phyloP scores from a whole-genome alignment of 2,888 invertebrate species.

The Drosophila kambysellisi region DNA sequence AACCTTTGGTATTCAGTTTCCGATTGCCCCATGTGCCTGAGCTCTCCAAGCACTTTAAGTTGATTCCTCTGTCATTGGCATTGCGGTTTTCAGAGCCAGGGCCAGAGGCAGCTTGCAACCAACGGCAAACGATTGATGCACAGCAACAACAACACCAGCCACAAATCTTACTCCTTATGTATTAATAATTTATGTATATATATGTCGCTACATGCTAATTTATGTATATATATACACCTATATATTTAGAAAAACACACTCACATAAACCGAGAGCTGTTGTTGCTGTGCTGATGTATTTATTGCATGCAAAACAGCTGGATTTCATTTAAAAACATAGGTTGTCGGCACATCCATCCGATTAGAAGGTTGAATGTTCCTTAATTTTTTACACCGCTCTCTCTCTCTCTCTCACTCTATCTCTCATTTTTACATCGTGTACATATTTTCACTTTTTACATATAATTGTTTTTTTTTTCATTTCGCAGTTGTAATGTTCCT shows the following conservation, averaged over 20 bases:
- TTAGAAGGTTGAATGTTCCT: constrained; percentile 22
- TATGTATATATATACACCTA: neutral
- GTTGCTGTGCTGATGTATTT: constrained; percentile 12
- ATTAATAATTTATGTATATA: neutral
- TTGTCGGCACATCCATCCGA: constrained; percentile 2
- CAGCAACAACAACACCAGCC: constrained; percentile 20
- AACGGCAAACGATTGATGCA: constrained; percentile 13
- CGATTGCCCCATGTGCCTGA: constrained; percentile 68
- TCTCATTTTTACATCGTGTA: constrained; percentile 32
- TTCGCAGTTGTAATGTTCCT: constrained; percentile 13
- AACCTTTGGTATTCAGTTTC: constrained; percentile 81
- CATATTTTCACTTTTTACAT: constrained; percentile 14
- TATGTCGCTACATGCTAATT: neutral
- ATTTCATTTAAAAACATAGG: constrained; percentile 9
- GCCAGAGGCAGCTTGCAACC: neutral
- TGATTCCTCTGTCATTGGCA: constrained; percentile 21
- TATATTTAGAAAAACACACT: neutral
- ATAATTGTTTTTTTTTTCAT: constrained; percentile 8
- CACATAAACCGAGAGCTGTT: constrained; percentile 4
- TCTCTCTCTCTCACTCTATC: neutral
- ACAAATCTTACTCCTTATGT: neutral
- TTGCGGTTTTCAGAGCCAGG: neutral
- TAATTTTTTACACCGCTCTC: constrained; percentile 1
- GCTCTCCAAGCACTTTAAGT: constrained; percentile 56
- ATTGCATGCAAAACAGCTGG: constrained; percentile 5